Evolutionary conservation across 2,888 invertebrate species (phyloP).

Genomic region (Agrotis segetum): DNA sequence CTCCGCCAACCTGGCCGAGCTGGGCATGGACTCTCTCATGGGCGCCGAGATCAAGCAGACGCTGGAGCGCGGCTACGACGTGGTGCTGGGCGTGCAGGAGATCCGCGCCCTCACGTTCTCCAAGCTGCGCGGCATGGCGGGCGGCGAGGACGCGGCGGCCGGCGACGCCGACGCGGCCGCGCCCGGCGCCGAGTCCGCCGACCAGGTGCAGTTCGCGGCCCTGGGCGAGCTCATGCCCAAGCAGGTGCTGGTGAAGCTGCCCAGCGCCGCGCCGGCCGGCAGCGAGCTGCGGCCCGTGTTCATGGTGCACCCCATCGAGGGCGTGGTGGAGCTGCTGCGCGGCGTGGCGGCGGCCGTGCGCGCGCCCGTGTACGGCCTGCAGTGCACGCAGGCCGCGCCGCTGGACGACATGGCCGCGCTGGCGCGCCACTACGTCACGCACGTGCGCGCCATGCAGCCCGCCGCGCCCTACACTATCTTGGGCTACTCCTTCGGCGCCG

Average conservation of each 20-base stretch:
- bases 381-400: conserved; percentile 95
- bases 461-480: conserved; percentile 96
- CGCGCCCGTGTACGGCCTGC: conserved; percentile 96
- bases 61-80: conserved; percentile 97
- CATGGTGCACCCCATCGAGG: conserved; percentile 97
- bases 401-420: conserved; percentile 93
- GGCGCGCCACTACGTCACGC: conserved; percentile 93
- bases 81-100: conserved; percentile 97
- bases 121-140: conserved; percentile 92
- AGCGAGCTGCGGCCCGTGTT: conserved; percentile 90
- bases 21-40: conserved; percentile 99
- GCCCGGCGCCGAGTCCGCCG: conserved; percentile 75
- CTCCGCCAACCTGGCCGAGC: conserved; percentile 96
- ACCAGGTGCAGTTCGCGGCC: conserved; percentile 65
- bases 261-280: conserved; percentile 87
- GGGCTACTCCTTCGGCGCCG: conserved; percentile 99
- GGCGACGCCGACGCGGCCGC: conserved; percentile 45
- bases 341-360: conserved; percentile 94
- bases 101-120: conserved; percentile 96
- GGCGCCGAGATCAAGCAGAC: conserved; percentile 99
- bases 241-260: conserved; percentile 93
- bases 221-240: conserved; percentile 94
- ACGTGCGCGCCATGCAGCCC: conserved; percentile 94
- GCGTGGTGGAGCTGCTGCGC: conserved; percentile 94
- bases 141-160: conserved; percentile 69